These are phyloP conservation scores for Engystomops pustulosus DNA, from an alignment of 2,113 vertebrate genomes.

Conservation along the genomic window DNA sequence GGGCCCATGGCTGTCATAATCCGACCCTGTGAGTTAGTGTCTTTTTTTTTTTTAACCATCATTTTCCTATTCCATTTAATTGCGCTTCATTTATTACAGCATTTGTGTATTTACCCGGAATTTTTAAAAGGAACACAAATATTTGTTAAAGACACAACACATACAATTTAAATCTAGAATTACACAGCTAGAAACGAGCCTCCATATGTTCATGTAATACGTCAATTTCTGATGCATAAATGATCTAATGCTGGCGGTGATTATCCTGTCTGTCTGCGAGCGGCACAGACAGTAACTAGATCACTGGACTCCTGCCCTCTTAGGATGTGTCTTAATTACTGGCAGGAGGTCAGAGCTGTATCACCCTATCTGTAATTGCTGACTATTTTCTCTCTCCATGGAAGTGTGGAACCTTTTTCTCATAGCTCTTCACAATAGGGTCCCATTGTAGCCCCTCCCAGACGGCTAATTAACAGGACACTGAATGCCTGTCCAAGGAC, in stretches of 20 bases:
- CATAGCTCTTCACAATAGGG: slow-evolving; percentile 66
- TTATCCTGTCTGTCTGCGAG: slow-evolving; percentile 27
- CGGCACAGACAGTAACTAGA: slow-evolving; percentile 47
- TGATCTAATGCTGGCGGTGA: neutral
- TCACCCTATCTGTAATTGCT: slow-evolving; percentile 55
- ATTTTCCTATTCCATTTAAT: too few relatives aligned
- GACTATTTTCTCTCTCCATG: slow-evolving; percentile 65
- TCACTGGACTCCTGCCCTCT: slow-evolving; percentile 54
- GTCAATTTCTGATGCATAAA: neutral
- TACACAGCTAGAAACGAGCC: neutral
- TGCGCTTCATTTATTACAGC: too few relatives aligned
- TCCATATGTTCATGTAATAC: slow-evolving; percentile 6
- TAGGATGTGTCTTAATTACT: slow-evolving; percentile 56
- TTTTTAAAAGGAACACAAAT: neutral
- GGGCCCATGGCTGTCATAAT: too few relatives aligned
- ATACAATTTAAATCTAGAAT: neutral
- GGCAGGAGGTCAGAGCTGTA: slow-evolving; percentile 58
- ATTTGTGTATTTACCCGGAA: neutral
- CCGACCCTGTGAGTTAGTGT: too few relatives aligned
- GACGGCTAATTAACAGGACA: slow-evolving; percentile 65
- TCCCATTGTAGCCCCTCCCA: slow-evolving; percentile 64
- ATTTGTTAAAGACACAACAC: neutral
- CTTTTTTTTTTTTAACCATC: too few relatives aligned
- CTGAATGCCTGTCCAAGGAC: slow-evolving; percentile 62
- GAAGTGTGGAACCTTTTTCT: slow-evolving; percentile 69